These are phyloP conservation scores for Phyto melanocephala DNA, from an alignment of 2,888 invertebrate genomes.

Conservation along the genomic window DNA sequence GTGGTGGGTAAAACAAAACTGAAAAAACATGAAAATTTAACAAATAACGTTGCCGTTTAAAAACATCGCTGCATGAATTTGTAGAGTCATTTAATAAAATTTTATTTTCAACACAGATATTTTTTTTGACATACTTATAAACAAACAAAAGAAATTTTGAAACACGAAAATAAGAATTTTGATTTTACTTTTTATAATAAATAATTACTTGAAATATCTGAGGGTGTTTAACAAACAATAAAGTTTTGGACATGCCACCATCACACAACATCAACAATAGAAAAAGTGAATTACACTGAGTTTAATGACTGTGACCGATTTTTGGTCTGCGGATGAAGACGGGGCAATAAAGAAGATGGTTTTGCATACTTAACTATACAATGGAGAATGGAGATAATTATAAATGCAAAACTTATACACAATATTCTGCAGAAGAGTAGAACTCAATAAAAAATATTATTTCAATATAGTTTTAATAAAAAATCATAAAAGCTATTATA, in stretches of 20 bases:
- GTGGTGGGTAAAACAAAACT: no score
- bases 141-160: conserved; percentile 32
- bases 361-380: no score
- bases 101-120: no score
- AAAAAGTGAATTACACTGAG: neutral
- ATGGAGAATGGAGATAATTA: no score
- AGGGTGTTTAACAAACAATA: neutral
- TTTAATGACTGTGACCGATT: conserved; percentile 4
- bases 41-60: conserved; percentile 18
- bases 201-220: conserved; percentile 19
- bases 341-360: neutral
- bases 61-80: neutral
- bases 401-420: no score
- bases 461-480: no score
- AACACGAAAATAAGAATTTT: conserved; percentile 8
- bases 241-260: conserved; percentile 28
- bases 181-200: conserved; percentile 19
- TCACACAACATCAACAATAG: conserved; percentile 5
- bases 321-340: neutral
- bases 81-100: conserved; percentile 9
- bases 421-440: no score
- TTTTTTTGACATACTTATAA: conserved; percentile 4
- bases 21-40: conserved; percentile 18
- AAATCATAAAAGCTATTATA: no score
- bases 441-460: no score